A percentile compares a stretch with the other conserved stretches of the same genome.
These are phyloP conservation scores for Enteromius radiatus DNA, from an alignment of 2,797 vertebrate genomes.

Conservation along the genomic window DNA sequence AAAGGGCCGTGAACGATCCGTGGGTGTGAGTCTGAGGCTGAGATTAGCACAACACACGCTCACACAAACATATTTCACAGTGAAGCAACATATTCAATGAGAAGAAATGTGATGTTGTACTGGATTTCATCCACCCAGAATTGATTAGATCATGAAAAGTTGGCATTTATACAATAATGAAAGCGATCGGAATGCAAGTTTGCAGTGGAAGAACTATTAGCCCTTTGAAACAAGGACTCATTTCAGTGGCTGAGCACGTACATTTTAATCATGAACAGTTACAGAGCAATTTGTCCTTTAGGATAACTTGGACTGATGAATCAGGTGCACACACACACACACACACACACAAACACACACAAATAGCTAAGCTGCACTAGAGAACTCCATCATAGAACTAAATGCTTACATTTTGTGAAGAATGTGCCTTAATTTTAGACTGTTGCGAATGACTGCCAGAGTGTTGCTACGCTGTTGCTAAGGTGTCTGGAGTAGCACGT, in stretches of 20 bases:
- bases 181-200: not conserved
- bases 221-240: not conserved
- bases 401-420: not conserved
- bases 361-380: not conserved
- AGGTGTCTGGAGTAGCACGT: slow-evolving; percentile 22
- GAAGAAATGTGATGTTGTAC: not conserved
- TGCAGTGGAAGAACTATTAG: not conserved
- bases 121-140: not conserved
- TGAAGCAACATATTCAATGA: not conserved
- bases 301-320: not conserved
- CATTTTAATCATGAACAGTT: not conserved
- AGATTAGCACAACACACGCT: slow-evolving; percentile 4
- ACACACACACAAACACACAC: not conserved
- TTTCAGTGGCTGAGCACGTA: not conserved
- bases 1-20: not conserved
- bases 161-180: not conserved
- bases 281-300: not conserved
- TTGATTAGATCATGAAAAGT: not conserved
- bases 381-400: not conserved
- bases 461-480: slow-evolving; percentile 10
- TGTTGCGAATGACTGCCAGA: not conserved
- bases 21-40: slow-evolving; percentile 8
- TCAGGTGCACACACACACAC: not conserved
- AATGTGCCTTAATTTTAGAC: not conserved
- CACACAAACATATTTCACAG: slow-evolving; percentile 10